Base-by-base conservation (phyloP, 2,797 vertebrate species). In the Lepus townsendii region DNA sequence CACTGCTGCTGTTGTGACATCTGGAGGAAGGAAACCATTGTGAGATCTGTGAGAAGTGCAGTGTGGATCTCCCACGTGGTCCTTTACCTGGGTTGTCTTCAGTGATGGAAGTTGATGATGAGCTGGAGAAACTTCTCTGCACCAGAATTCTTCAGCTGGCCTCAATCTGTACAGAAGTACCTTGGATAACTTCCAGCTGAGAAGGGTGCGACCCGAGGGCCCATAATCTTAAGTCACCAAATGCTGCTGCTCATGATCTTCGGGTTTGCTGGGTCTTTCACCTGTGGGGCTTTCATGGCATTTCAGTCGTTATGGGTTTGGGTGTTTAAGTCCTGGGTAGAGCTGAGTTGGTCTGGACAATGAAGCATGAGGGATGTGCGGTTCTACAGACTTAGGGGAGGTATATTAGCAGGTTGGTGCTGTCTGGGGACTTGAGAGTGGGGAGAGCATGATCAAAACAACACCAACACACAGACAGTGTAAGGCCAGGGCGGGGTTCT, bases 1-100 rank as follows among this genome's bases (percentile, higher is more conserved):
- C 38, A 11, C 27, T 27, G 0, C 1, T 32, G 4, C 17, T 27
- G 26, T 3, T 10, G 13, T 13, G 30, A 13, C 17, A 9, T 9
- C 19, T 60, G 17, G 9, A 50, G 27, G 73, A 42, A 83, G 16
- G 90, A 47, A 30, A 32, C n/a, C 12, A 0, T 3, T 0, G 7
- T 47, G 57, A 50, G 11, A 50, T 17, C 5, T n/a, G 0, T 13
- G 42, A 73, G 88, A 50, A 73, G 27, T 30, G 0, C 0, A 17
- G 5, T 8, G 1, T 17, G 1, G 54, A 42, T n/a, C 11, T 57
- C n/a, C 42, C 54, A 1, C 0, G 27, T 17, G 20, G 26, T 30
- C 69, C 26, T 17, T 63, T 3, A 24, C 12, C 2, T 4, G 8
- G 72, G 5, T 71, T 22, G 2, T 50, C 22, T 73, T 83, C 71